These are phyloP conservation scores for Euschistus heros DNA, from an alignment of 1,140 invertebrate genomes.

Conservation along the genomic window DNA sequence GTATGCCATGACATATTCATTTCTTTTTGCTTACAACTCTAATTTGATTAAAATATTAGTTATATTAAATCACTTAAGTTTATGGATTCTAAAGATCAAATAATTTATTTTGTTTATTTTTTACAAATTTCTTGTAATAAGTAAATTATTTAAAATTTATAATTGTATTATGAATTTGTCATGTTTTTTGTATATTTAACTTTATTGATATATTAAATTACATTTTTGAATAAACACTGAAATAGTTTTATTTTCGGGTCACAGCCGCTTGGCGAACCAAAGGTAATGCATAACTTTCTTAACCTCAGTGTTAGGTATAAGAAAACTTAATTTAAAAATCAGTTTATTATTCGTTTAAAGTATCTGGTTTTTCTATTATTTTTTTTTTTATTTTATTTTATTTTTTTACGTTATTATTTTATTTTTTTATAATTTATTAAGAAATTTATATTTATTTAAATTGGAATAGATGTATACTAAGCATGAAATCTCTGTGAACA, in stretches of 20 bases:
- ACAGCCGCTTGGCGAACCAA: slow-evolving; percentile 24
- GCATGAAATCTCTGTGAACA: neutral
- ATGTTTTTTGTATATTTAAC: neutral
- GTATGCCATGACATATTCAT: too few species aligned
- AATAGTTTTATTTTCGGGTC: slow-evolving; percentile 20
- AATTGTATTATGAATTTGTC: neutral
- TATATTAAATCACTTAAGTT: too few species aligned
- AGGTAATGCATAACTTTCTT: slow-evolving; percentile 23
- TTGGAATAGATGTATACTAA: neutral
- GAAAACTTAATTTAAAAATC: slow-evolving; percentile 6
- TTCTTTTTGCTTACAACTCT: too few species aligned
- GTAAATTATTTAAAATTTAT: neutral
- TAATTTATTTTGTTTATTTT: too few species aligned
- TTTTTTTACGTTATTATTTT: neutral
- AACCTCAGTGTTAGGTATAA: slow-evolving; percentile 24
- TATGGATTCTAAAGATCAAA: too few species aligned
- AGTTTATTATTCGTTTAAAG: slow-evolving; percentile 6
- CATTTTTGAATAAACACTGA: slow-evolving; percentile 17
- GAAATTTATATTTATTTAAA: slow-evolving; percentile 1
- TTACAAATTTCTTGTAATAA: too few species aligned
- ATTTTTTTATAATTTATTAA: neutral
- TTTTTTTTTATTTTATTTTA: slow-evolving; percentile 5
- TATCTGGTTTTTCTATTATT: neutral
- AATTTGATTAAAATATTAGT: too few species aligned
- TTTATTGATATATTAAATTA: neutral